Evolutionary conservation across 2,888 invertebrate species (phyloP).

Genomic region (Lasiommata megera): DNA sequence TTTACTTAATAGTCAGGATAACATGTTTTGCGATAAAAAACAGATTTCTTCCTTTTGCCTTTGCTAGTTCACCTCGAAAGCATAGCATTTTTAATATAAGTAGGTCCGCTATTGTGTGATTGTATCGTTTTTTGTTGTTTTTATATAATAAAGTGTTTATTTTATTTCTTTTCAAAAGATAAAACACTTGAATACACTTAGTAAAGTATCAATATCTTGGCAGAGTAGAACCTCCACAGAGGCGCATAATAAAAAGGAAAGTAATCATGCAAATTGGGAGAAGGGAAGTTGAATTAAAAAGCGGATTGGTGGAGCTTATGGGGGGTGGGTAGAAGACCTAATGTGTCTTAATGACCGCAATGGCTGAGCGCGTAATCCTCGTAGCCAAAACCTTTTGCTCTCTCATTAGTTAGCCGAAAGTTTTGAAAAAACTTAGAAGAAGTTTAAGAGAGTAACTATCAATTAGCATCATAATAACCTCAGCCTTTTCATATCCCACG

Average conservation of each 20-base stretch:
- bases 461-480: too few species aligned
- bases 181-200: slow-evolving; percentile 24
- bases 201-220: slow-evolving; percentile 29
- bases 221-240: slow-evolving; percentile 45
- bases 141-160: not conserved
- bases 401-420: slow-evolving; percentile 42
- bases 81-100: too few species aligned
- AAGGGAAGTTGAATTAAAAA: slow-evolving; percentile 80
- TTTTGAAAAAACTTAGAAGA: not conserved
- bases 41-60: too few species aligned
- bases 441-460: too few species aligned
- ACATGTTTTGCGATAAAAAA: too few species aligned
- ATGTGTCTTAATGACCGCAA: slow-evolving; percentile 81
- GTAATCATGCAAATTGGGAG: slow-evolving; percentile 81
- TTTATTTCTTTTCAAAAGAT: not conserved
- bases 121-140: not conserved
- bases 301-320: slow-evolving; percentile 52
- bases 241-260: slow-evolving; percentile 78
- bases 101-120: too few species aligned
- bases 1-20: too few species aligned
- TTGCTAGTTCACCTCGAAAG: too few species aligned
- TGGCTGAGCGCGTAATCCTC: slow-evolving; percentile 74
- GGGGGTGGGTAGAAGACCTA: slow-evolving; percentile 47
- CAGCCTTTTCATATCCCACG: too few species aligned
- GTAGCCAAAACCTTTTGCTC: slow-evolving; percentile 58